Evolutionary conservation across 2,113 vertebrate species (phyloP), one percentile per base, ranked within the genome.

Genomic region (Zosterops borbonicus): DNA sequence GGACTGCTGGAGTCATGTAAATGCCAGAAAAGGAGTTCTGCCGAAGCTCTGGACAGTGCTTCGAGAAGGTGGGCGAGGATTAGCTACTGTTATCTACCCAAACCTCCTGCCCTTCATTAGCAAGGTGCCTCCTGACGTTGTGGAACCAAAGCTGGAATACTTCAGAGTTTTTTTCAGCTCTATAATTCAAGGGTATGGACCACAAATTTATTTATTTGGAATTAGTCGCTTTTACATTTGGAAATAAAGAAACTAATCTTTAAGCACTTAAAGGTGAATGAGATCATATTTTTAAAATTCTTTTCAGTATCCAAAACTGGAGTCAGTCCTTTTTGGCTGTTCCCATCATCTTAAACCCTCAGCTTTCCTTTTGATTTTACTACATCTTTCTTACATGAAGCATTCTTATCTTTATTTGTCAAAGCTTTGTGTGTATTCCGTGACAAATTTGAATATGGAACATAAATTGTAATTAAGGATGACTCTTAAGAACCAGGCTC

Each of bases 1-100:
- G 99, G 99, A 99, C 85, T 99, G 99, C 93, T 99, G 99, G 99
- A 98, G 93, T 78, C 98, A 99, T 39, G 99, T 99, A 19, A 99
- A 98, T 95, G 98, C 98, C 47, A 98, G 91, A 87, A 99, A 99
- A 84, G 99, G 98, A 52, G 98, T 99, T 85, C 96, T 99, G 50
- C 99, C 99, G 15, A 99, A 99, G 95, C 97, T 99, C 4, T 99
- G 98, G 98, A 59, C 92, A 50, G 87, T 99, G 11, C 97, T 99
- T 76, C 98, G 97, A 89, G 99, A 99, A 64, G 99, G 99, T 11
- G 99, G 99, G 55, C 98, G 97, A 83, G 99, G 99, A 56, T 94
- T 99, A 87, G 99, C 99, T 47, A 98, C 99, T 15, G 64, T 98
- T 12, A 98, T 99, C 33, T 98, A 98, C 90, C 99, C 99, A 37